phyloP scores from a whole-genome alignment of 2,113 vertebrate species.

The Galemys pyrenaicus region DNA sequence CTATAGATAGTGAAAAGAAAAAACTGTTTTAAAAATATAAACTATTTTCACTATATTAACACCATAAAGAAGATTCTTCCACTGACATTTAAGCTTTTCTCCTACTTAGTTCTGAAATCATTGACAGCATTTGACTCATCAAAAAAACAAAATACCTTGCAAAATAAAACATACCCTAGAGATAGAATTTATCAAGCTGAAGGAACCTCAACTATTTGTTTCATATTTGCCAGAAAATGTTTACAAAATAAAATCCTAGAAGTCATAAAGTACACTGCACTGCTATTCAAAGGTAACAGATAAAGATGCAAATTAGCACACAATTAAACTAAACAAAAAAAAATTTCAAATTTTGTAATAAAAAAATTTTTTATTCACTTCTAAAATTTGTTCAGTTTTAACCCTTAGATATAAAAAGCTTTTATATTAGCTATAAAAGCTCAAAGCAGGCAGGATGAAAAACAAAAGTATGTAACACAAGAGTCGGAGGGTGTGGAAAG shows the following conservation, averaged over 20 bases:
- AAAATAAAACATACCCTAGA: neutral
- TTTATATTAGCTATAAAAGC: slow-evolving; percentile 43
- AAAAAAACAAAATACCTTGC: slow-evolving; percentile 25
- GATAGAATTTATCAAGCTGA: neutral
- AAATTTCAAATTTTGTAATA: neutral
- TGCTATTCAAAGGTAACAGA: neutral
- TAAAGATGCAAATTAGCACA: neutral
- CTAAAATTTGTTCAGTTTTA: slow-evolving; percentile 30
- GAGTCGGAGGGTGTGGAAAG: no score
- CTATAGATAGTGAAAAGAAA: slow-evolving; percentile 80
- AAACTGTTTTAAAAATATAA: slow-evolving; percentile 40
- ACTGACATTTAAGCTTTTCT: neutral
- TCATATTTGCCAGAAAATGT: slow-evolving; percentile 11
- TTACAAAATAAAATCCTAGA: slow-evolving; percentile 43
- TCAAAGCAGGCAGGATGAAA: neutral
- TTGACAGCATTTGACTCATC: neutral
- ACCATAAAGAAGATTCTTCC: neutral
- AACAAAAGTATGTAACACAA: neutral
- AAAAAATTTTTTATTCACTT: neutral
- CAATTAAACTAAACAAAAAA: neutral
- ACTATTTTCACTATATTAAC: slow-evolving; percentile 19
- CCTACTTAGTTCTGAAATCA: slow-evolving; percentile 36
- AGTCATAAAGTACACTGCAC: neutral
- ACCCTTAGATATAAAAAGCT: slow-evolving; percentile 23
- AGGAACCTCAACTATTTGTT: slow-evolving; percentile 1